Base-by-base conservation (phyloP, 2,113 vertebrate genomes). In the Maccullochella peelii region DNA sequence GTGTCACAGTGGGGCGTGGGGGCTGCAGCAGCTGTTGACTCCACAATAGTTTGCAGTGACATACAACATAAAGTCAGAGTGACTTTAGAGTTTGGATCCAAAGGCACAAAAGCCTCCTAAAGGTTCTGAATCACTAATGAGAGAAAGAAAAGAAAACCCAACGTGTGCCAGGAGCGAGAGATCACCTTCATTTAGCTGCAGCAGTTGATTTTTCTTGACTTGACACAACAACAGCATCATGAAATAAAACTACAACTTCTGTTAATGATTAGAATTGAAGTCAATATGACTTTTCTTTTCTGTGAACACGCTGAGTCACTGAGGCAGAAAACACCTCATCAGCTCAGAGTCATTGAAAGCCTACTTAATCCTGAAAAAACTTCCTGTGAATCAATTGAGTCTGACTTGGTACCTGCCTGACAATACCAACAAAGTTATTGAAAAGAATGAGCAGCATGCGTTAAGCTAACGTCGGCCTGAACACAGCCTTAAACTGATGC, bases 11-110 rank as follows among this genome's bases (percentile, higher is more conserved):
- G 18, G 86, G 76, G 58, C 30, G 25, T 82, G 75, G 83, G 50
- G 73, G 33, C 70, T 27, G 63, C 63, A 77, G 78, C 92, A 93
- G 90, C 91, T 92, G 93, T 83, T 91, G 81, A 80, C 15, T 67
- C 7, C 78, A 81, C 85, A 84, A 90, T 90, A 71, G 82, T 49
- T 65, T 8, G 57, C 58, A 59, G 71, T 83, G 85, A 88, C 76
- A 70, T 54, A 66, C 83, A 75, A 76, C 91, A 86, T 57, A 63
- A 83, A 84, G 85, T 90, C 86, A 89, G 66, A 83, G 68, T 25
- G 72, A 80, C 74, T 91, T 74, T 21, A 27, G 66, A 86, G 84
- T 83, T 38, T n/a, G 69, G 77, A 23, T 70, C 25, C 73, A 76
- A 59, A 61, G 36, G 38, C 72, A 89, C 81, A 90, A 90, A 91